Conservation (phyloP, 2,113 vertebrate genomes). For the Nymphicus hollandicus region DNA sequence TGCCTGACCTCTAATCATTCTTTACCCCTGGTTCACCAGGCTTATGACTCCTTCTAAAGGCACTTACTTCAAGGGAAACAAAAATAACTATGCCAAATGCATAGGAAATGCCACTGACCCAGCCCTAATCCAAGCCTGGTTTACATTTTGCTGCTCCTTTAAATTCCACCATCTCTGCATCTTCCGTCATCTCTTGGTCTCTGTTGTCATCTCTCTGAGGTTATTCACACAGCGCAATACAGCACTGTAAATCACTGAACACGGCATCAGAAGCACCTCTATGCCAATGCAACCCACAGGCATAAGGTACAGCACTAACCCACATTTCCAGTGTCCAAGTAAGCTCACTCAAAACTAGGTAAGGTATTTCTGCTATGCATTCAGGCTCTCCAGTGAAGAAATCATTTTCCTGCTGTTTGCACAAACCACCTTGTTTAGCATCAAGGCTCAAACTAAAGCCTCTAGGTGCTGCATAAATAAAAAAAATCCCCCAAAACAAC, state of each 20-base stretch:
- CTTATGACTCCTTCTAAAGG: neutral
- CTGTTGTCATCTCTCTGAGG: neutral
- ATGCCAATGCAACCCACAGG: neutral
- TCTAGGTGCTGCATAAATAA: neutral
- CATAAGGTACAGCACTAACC: neutral
- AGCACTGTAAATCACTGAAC: neutral
- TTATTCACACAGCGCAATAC: neutral
- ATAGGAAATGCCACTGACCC: neutral
- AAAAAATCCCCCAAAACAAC: neutral
- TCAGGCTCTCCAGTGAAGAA: neutral
- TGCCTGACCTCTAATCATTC: neutral
- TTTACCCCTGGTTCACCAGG: neutral
- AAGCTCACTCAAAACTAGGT: neutral
- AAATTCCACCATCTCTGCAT: neutral
- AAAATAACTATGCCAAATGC: neutral
- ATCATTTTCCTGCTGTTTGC: neutral
- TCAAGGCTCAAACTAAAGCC: neutral
- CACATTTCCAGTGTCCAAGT: accelerated
- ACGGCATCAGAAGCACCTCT: neutral
- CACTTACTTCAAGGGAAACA: neutral
- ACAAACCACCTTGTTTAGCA: neutral
- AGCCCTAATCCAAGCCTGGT: neutral
- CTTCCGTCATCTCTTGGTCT: neutral
- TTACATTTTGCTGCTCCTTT: neutral
- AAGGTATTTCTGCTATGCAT: neutral